These are phyloP conservation scores for Tetropium fuscum DNA, from an alignment of 2,888 invertebrate species.

Conservation along the genomic window DNA sequence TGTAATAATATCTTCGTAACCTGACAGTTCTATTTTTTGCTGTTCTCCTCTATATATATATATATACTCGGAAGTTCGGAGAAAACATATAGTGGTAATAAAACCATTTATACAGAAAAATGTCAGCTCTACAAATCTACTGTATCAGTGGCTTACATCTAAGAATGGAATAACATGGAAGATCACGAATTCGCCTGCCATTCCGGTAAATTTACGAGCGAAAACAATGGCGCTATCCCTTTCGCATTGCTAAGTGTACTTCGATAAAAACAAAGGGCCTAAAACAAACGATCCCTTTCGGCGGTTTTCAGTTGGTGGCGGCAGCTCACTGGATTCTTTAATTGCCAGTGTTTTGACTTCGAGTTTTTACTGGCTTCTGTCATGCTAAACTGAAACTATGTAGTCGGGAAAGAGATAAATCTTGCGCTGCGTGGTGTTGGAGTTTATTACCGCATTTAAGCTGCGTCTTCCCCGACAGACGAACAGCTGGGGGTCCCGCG, in stretches of 20 bases:
- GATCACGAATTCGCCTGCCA: constrained; percentile 48
- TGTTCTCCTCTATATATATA: too few relatives aligned
- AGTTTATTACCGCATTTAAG: constrained; percentile 57
- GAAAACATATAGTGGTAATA: constrained; percentile 1
- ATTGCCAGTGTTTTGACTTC: constrained; percentile 51
- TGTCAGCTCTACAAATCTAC: constrained; percentile 6
- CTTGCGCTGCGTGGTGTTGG: constrained; percentile 48
- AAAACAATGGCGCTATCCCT: constrained; percentile 50
- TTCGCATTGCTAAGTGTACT: constrained; percentile 34
- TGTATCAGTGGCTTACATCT: constrained; percentile 43
- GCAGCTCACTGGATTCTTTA: constrained; percentile 44
- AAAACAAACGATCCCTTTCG: constrained; percentile 41
- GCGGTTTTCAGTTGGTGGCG: constrained; percentile 36
- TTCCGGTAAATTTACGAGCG: constrained; percentile 48
- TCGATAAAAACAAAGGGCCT: constrained; percentile 45
- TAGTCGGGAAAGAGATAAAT: constrained; percentile 47
- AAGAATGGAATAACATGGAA: constrained; percentile 50
- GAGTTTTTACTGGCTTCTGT: constrained; percentile 37
- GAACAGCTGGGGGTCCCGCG: constrained; percentile 49
- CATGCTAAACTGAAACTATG: constrained; percentile 28
- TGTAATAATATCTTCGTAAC: too few relatives aligned
- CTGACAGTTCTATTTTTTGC: too few relatives aligned
- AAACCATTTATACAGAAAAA: constrained; percentile 18
- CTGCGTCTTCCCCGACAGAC: constrained; percentile 44
- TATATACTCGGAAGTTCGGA: background rate